phyloP scores from a whole-genome alignment of 2,113 vertebrate species.

The Limanda limanda region DNA sequence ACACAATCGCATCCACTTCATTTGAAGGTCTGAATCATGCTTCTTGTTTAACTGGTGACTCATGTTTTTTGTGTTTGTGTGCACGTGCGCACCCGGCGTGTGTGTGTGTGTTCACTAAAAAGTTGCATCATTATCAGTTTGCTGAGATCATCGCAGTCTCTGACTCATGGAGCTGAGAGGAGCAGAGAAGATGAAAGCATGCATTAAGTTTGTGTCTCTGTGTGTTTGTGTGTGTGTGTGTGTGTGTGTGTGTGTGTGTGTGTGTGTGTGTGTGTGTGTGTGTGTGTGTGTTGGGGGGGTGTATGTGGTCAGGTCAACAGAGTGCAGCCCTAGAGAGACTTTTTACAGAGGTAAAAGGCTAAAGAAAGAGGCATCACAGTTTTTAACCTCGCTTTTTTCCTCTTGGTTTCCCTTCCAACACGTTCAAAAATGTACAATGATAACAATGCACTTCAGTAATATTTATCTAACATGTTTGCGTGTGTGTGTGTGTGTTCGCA shows the following conservation, averaged over 20 bases:
- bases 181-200: not conserved
- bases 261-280: not conserved
- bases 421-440: not conserved
- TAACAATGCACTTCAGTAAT: not conserved
- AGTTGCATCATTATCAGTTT: constrained; percentile 5
- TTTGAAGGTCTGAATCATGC: constrained; percentile 32
- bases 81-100: too few relatives aligned
- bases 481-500: constrained; percentile 64
- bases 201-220: not conserved
- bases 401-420: not conserved
- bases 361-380: not conserved
- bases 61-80: constrained; percentile 20
- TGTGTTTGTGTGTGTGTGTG: not conserved
- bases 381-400: not conserved
- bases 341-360: constrained; percentile 35
- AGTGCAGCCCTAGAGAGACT: constrained; percentile 5
- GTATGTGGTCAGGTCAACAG: constrained; percentile 4
- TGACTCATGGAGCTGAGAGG: constrained; percentile 48
- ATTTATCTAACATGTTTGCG: not conserved
- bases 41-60: constrained; percentile 46
- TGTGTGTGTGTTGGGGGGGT: not conserved
- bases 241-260: not conserved
- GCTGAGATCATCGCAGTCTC: constrained; percentile 13
- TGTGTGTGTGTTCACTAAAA: not conserved
- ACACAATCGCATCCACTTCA: constrained; percentile 4